phyloP scores from a whole-genome alignment of 2,113 vertebrate genomes.

The Porphyrio hochstetteri region DNA sequence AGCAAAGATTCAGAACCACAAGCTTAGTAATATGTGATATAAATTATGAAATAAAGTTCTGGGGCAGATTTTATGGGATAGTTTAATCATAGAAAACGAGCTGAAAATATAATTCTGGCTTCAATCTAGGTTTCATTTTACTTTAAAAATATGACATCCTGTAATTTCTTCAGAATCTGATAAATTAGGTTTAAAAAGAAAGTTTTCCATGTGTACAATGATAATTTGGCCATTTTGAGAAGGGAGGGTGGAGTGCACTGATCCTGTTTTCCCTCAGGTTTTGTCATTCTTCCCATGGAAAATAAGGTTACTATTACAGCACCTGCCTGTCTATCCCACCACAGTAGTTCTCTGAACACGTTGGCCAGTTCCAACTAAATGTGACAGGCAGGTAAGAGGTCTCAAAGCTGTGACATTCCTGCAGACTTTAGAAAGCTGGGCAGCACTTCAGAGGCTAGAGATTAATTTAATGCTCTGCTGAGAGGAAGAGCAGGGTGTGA shows the following conservation, averaged over 20 bases:
- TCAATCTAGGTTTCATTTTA: background rate
- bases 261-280: background rate
- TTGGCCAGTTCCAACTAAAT: background rate
- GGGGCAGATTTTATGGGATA: background rate
- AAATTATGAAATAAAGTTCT: background rate
- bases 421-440: background rate
- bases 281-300: background rate
- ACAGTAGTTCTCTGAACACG: background rate
- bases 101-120: background rate
- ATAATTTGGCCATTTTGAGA: background rate
- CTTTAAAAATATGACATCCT: background rate
- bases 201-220: background rate
- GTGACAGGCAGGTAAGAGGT: background rate
- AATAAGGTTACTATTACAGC: background rate
- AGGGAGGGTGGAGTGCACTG: background rate
- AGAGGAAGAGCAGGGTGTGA: background rate
- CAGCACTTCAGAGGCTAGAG: background rate
- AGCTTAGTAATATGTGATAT: background rate
- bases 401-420: background rate
- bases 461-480: background rate
- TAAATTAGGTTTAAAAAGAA: background rate
- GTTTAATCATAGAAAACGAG: background rate
- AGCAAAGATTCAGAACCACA: background rate
- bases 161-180: background rate
- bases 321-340: background rate